Evolutionary conservation across 2,113 vertebrate genomes (phyloP).

Genomic region (Epinephelus fuscoguttatus): DNA sequence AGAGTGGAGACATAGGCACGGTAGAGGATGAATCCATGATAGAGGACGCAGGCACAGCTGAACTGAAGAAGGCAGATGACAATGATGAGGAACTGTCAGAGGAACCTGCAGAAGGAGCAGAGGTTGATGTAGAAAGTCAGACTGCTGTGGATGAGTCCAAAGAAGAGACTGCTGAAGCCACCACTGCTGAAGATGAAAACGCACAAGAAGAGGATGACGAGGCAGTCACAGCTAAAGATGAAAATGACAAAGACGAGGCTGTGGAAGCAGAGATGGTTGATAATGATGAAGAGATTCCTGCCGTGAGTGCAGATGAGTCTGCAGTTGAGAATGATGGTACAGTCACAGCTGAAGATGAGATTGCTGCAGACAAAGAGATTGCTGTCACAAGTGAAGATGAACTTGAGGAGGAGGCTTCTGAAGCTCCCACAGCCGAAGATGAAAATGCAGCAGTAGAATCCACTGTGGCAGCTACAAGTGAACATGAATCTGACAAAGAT

Average conservation of each 20-base stretch:
- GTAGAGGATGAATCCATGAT: too few species aligned
- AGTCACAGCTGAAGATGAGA: background rate
- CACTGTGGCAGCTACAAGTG: background rate
- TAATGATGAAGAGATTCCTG: conserved; percentile 23
- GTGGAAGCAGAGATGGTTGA: conserved; percentile 1
- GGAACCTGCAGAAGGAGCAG: conserved; percentile 13
- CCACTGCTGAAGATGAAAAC: background rate
- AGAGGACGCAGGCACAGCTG: too few species aligned
- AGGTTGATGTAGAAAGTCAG: background rate
- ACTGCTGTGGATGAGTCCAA: background rate
- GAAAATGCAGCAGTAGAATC: background rate
- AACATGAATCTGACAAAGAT: background rate
- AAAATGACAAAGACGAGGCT: conserved; percentile 26
- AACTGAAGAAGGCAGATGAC: background rate
- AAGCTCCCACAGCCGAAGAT: background rate
- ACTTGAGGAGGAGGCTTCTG: background rate
- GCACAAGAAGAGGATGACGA: background rate
- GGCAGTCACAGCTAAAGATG: background rate
- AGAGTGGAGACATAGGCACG: background rate
- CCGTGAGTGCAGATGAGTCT: conserved; percentile 3
- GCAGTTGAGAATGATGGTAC: conserved; percentile 16
- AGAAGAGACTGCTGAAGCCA: background rate
- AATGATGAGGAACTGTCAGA: background rate
- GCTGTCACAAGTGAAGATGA: background rate
- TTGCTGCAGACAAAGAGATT: background rate